Percentiles rank a stretch among this genome's conserved stretches.
phyloP scores from a whole-genome alignment of 2,113 vertebrate species.

The Gymnocephalus cernua region DNA sequence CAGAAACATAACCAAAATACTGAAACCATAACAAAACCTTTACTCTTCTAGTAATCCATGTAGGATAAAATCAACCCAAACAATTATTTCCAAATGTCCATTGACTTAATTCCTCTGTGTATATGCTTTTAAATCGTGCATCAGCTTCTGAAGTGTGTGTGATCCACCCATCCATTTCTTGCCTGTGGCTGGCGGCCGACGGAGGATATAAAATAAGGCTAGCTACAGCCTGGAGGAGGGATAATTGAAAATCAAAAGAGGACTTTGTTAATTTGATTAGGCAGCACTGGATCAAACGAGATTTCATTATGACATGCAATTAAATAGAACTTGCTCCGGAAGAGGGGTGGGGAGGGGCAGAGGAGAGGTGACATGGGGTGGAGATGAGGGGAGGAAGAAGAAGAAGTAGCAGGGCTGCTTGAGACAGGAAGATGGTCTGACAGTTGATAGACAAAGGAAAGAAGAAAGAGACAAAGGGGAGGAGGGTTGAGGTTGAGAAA shows the following conservation, averaged over 20 bases:
- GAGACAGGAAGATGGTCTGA: not conserved
- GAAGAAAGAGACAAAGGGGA: not conserved
- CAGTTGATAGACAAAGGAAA: not conserved
- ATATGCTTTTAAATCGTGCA: not conserved
- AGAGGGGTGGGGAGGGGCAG: slow-evolving; percentile 37
- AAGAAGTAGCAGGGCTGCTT: not conserved
- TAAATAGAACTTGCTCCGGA: slow-evolving; percentile 82
- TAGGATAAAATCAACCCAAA: not conserved
- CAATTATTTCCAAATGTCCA: slow-evolving; percentile 5
- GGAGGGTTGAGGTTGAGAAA: not conserved
- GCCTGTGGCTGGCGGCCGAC: slow-evolving; percentile 62
- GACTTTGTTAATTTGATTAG: slow-evolving; percentile 96
- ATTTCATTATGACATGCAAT: slow-evolving; percentile 93
- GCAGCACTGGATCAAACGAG: slow-evolving; percentile 90
- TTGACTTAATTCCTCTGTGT: slow-evolving; percentile 7
- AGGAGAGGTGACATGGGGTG: slow-evolving; percentile 44
- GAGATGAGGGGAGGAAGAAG: slow-evolving; percentile 31
- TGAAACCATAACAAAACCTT: no score
- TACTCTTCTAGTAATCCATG: not conserved
- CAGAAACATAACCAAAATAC: no score
- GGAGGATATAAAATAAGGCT: slow-evolving; percentile 78
- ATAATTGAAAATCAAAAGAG: slow-evolving; percentile 97
- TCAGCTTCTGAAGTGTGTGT: slow-evolving; percentile 16
- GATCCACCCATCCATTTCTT: slow-evolving; percentile 37
- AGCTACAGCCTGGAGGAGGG: slow-evolving; percentile 80